These are phyloP conservation scores for Pavo muticus DNA, from an alignment of 2,113 vertebrate genomes.

Conservation along the genomic window DNA sequence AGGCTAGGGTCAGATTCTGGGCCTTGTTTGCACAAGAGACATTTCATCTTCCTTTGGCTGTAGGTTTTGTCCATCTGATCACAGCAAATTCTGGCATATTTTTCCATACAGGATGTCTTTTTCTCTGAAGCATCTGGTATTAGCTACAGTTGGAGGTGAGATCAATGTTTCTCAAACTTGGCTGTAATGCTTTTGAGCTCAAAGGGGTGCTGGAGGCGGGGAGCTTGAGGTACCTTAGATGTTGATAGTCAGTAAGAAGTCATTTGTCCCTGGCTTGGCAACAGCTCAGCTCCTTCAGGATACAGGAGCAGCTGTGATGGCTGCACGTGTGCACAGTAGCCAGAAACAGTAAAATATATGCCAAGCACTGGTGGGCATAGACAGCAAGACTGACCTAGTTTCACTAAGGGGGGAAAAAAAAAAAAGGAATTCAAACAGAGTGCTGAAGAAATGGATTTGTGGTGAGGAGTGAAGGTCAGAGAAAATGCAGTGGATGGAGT, in stretches of 20 bases:
- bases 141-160: conserved; percentile 23
- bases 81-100: background rate
- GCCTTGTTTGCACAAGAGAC: background rate
- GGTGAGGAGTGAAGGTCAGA: background rate
- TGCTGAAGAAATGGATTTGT: rapidly evolving
- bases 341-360: background rate
- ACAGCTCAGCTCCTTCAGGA: background rate
- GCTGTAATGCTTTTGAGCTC: conserved; percentile 5
- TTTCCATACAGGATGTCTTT: background rate
- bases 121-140: background rate
- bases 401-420: background rate
- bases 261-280: background rate
- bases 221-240: background rate
- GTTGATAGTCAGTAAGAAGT: background rate
- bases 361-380: background rate
- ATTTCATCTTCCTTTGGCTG: background rate
- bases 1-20: background rate
- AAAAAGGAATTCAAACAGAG: background rate
- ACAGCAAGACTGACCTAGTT: background rate
- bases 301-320: background rate
- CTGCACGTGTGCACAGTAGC: background rate
- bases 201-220: background rate
- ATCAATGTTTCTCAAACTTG: conserved; percentile 21
- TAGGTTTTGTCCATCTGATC: background rate
- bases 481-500: background rate